These are phyloP conservation scores for Raja brachyura DNA, from an alignment of 2,113 vertebrate genomes.

Conservation along the genomic window DNA sequence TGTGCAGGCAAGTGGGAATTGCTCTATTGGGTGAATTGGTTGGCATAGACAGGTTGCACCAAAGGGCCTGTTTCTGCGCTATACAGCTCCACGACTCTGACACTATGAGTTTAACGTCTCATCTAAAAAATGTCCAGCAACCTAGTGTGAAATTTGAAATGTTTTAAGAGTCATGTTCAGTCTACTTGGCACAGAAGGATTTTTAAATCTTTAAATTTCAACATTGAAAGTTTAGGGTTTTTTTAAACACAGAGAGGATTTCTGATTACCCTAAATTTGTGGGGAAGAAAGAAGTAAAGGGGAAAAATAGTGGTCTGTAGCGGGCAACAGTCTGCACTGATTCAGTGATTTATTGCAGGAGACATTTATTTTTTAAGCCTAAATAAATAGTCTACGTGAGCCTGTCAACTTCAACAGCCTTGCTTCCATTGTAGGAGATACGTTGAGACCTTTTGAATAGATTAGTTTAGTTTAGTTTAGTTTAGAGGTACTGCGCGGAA, in stretches of 20 bases:
- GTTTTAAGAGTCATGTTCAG: background rate
- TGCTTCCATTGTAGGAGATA: background rate
- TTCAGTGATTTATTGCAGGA: background rate
- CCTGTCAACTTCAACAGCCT: background rate
- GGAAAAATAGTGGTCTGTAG: background rate
- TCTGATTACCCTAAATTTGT: background rate
- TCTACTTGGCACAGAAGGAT: too few species aligned
- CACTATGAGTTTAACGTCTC: background rate
- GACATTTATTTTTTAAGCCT: background rate
- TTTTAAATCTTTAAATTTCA: too few species aligned
- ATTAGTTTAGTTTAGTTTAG: background rate
- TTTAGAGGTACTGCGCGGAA: too few species aligned
- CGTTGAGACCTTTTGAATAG: background rate
- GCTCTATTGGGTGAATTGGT: too few species aligned
- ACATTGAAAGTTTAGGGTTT: background rate
- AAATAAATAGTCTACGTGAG: background rate
- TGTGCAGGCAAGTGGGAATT: too few species aligned
- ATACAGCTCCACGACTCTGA: too few species aligned
- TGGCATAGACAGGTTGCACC: too few species aligned
- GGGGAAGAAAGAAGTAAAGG: background rate
- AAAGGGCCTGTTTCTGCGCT: too few species aligned
- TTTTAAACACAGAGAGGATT: background rate
- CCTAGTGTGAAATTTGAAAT: background rate
- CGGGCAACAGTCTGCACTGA: background rate
- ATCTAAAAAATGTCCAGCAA: background rate